Conservation (phyloP, 2,113 vertebrate genomes). For the Hemiscyllium ocellatum region DNA sequence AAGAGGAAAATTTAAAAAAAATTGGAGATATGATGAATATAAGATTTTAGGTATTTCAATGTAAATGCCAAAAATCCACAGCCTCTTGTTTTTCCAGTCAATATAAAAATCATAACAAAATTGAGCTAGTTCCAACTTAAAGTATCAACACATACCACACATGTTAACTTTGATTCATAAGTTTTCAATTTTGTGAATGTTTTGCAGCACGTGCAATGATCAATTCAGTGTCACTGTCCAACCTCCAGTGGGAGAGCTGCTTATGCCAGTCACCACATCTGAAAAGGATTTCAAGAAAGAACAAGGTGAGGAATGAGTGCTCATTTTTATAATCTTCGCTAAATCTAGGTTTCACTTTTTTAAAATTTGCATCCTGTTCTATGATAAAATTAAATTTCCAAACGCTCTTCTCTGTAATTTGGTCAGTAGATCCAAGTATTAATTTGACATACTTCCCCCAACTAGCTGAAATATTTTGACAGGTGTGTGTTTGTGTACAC, state of each 20-base stretch:
- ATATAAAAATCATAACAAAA: background rate
- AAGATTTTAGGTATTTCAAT: background rate
- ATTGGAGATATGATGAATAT: background rate
- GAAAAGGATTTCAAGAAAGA: slow-evolving; percentile 83
- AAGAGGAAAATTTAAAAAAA: no score
- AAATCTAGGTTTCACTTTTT: background rate
- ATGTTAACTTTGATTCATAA: slow-evolving; percentile 20
- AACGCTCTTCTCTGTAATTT: background rate
- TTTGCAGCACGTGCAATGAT: slow-evolving; percentile 78
- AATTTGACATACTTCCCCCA: background rate
- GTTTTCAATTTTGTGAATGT: slow-evolving; percentile 44
- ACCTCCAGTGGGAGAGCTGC: slow-evolving; percentile 80
- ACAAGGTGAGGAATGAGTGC: slow-evolving; percentile 66
- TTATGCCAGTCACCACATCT: slow-evolving; percentile 77
- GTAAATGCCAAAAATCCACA: background rate
- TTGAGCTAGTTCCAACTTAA: background rate
- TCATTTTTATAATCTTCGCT: background rate
- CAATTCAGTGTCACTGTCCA: slow-evolving; percentile 81
- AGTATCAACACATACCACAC: background rate
- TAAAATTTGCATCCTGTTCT: background rate
- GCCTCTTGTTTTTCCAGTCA: background rate
- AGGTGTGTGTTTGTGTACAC: no score
- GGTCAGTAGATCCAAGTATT: background rate
- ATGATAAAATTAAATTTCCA: background rate
- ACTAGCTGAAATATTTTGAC: background rate